Base-by-base conservation (phyloP, 2,888 invertebrate genomes). In the Syrista parreyssii region DNA sequence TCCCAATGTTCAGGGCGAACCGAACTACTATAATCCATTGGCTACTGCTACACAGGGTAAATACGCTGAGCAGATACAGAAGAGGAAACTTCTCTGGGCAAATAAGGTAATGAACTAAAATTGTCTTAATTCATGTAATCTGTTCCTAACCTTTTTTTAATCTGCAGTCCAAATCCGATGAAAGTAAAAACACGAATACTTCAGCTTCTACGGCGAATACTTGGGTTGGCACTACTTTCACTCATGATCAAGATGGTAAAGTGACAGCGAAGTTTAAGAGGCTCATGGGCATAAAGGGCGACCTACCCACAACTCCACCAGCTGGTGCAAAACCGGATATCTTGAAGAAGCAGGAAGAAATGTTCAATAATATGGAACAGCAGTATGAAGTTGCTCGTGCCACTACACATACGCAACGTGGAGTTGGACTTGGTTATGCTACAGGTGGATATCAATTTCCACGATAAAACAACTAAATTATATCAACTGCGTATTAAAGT, bases 351-450 rank as follows among this genome's bases (percentile, higher is more conserved):
- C 95, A 95, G 86, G 96, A 97, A 87, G 97, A 98, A 89, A 94
- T 98, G 93, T 98, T 99, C 92, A 95, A 94, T 83, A 96, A 96
- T 75, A 96, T 99, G 95, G 98, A 99, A 89, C 96, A 97, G 84
- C 98, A 99, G 91, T 99, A 99, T 89, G 98, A 98, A 91, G 97
- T 98, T 76, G 99, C 99, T 0, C 93, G 99, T 68, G 97, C 98
- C 82, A 96, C 98, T 32, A 99, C 99, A 0, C 99, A 99, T 92
- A 98, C 98, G 12, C 98, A 98, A 94, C 93, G 98, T 1, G 97
- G 97, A 0, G 96, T 97, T 0, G 97, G 97, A 0, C 92, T 97
- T 55, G 97, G 97, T 75, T 97, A 97, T 92, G 93, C 94, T 71
- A 93, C 93, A 34, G 92, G 93, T 83, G 90, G 92, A 36, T 92